phyloP scores from a whole-genome alignment of 2,888 invertebrate species.

The Lithosia quadra region DNA sequence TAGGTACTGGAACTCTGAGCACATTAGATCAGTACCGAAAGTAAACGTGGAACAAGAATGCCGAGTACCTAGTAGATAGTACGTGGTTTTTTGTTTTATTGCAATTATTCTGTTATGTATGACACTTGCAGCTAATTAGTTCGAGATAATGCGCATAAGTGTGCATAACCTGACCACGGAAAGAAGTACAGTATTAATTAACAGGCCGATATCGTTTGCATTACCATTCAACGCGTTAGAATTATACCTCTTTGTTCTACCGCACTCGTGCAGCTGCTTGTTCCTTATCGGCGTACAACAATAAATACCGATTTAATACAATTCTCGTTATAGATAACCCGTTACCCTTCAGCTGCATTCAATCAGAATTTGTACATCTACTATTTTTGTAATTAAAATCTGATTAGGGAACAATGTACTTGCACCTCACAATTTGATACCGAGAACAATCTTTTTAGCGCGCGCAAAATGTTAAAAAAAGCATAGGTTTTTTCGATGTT shows the following conservation, averaged over 20 bases:
- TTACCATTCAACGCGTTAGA: constrained; percentile 70
- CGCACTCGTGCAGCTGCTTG: constrained; percentile 76
- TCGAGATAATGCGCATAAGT: constrained; percentile 74
- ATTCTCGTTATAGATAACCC: constrained; percentile 74
- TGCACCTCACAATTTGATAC: constrained; percentile 12
- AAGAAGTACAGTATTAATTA: constrained; percentile 61
- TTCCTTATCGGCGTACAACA: constrained; percentile 77
- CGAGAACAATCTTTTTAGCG: constrained; percentile 39
- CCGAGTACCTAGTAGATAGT: not conserved
- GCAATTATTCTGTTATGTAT: constrained; percentile 60
- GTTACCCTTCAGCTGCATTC: constrained; percentile 55
- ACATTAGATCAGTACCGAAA: not conserved
- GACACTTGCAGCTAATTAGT: constrained; percentile 70
- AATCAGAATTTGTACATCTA: constrained; percentile 21
- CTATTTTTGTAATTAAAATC: constrained; percentile 18
- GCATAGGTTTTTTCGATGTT: constrained; percentile 65
- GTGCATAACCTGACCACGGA: constrained; percentile 64
- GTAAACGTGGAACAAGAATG: not conserved
- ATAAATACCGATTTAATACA: constrained; percentile 80
- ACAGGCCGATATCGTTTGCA: constrained; percentile 65
- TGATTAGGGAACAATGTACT: not conserved
- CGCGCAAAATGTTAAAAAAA: constrained; percentile 53
- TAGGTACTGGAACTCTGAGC: no score
- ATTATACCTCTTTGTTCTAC: constrained; percentile 80
- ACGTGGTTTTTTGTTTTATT: constrained; percentile 3